Evolutionary conservation across 92 coral and sea anemone genomes (phyloP).

Genomic region (Actinernus sp.): DNA sequence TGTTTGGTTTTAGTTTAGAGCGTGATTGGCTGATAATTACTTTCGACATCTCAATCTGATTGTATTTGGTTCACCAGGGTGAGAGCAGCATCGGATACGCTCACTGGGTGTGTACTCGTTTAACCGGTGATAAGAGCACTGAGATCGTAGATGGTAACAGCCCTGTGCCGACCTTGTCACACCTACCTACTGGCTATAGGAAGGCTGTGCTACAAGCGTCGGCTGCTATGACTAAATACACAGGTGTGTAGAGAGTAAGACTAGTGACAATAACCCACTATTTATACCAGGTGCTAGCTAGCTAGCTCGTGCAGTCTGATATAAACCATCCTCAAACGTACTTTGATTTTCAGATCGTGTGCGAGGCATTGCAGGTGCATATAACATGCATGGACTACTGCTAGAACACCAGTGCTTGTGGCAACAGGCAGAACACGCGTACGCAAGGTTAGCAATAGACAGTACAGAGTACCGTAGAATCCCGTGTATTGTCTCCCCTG

Average conservation of each 20-base stretch:
- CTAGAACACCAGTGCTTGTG: slow-evolving; percentile 86
- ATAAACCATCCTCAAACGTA: background rate
- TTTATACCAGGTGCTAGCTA: no score
- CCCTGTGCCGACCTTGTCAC: slow-evolving; percentile 88
- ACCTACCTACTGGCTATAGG: slow-evolving; percentile 80
- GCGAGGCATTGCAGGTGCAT: slow-evolving; percentile 80
- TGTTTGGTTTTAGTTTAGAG: no score
- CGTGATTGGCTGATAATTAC: no score
- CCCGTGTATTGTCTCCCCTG: no score
- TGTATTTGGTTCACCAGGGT: no score
- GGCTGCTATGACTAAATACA: slow-evolving; percentile 84
- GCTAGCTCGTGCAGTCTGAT: background rate
- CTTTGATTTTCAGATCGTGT: slow-evolving; percentile 81
- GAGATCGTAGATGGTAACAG: slow-evolving; percentile 33
- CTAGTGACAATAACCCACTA: no score
- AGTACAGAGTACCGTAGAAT: no score
- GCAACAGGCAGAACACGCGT: slow-evolving; percentile 86
- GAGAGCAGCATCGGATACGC: slow-evolving; percentile 95
- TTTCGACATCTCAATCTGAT: background rate
- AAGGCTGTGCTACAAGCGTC: slow-evolving; percentile 83
- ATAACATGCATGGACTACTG: slow-evolving; percentile 86
- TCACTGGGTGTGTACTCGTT: slow-evolving; percentile 86
- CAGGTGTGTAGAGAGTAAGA: slow-evolving; percentile 49
- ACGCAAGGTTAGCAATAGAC: no score
- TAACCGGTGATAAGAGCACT: slow-evolving; percentile 35